Base-by-base conservation (phyloP, 2,113 vertebrate genomes). In the Oncorhynchus clarkii region DNA sequence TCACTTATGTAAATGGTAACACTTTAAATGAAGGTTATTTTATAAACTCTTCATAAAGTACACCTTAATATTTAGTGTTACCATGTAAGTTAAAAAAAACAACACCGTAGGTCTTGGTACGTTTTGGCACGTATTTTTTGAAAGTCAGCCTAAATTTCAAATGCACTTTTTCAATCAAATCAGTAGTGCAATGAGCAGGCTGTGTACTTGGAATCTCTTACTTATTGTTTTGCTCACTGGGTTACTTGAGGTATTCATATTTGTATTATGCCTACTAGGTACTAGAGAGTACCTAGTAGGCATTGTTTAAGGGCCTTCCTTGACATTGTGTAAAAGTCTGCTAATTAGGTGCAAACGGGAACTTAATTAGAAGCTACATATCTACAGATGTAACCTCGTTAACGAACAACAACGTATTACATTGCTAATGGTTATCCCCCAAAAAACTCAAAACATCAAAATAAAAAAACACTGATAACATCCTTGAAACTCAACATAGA, bases 341-440 rank as follows among this genome's bases (percentile, higher is more conserved):
- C 72, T 72, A 68, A 87, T 79, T 79, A 72, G 76, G 80, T 80
- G 76, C 18, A 82, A 82, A 75, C 54, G 71, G 31, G 7, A 67
- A 26, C 18, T 79, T 71, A 80, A 80, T 85, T 82, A 74, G n/a
- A 76, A 49, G 54, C 27, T 49, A 71, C 48, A 60, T 65, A 69
- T 51, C 54, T 45, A 62, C 24, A 54, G 34, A 49, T 72, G 48
- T 66, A 22, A 24, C 59, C 73, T 82, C 57, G 81, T 85, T 84
- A 77, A 80, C 51, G 82, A 80, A 67, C 13, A 74, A 72, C 67
- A 18, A 54, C 13, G 70, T 80, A 86, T 67, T 78, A 74, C 77
- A 83, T 68, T n/a, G 54, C 64, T 24, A 81, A 6, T 71, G 24
- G 51, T 76, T 79, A 79, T 78, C 49, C 22, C 22, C 49, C 26